These are phyloP conservation scores for Dendroctonus valens DNA, from an alignment of 1,140 invertebrate genomes.

Conservation along the genomic window DNA sequence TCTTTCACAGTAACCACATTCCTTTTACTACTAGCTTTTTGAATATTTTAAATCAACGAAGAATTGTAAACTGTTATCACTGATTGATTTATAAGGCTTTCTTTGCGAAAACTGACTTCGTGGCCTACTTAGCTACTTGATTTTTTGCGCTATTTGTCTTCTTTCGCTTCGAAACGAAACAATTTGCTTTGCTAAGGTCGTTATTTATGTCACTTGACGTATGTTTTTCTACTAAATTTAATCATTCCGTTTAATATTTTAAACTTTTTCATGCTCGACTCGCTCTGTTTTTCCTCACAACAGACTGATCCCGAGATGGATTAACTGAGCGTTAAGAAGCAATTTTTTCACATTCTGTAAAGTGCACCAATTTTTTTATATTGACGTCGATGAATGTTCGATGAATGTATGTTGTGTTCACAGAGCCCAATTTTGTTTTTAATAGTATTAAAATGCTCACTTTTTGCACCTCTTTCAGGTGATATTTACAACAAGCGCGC, in stretches of 20 bases:
- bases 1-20: too few relatives aligned
- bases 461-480: too few relatives aligned
- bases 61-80: too few relatives aligned
- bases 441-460: too few relatives aligned
- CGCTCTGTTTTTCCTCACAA: constrained; percentile 10
- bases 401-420: too few relatives aligned
- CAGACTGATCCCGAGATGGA: constrained; percentile 4
- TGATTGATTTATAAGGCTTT: not conserved
- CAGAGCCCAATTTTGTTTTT: too few relatives aligned
- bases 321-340: not conserved
- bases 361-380: too few relatives aligned
- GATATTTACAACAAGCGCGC: too few relatives aligned
- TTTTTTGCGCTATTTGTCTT: constrained; percentile 24
- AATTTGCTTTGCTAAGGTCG: constrained; percentile 31
- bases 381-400: too few relatives aligned
- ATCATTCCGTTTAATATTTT: constrained; percentile 29
- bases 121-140: constrained; percentile 22
- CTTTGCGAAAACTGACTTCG: constrained; percentile 18
- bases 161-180: constrained; percentile 27
- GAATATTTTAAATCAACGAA: too few relatives aligned
- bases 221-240: constrained; percentile 28
- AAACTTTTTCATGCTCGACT: constrained; percentile 19
- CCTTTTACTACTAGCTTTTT: too few relatives aligned
- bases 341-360: not conserved
- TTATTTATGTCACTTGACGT: constrained; percentile 30